These are phyloP conservation scores for Syngnathus typhle DNA, from an alignment of 2,113 vertebrate genomes.

Conservation along the genomic window DNA sequence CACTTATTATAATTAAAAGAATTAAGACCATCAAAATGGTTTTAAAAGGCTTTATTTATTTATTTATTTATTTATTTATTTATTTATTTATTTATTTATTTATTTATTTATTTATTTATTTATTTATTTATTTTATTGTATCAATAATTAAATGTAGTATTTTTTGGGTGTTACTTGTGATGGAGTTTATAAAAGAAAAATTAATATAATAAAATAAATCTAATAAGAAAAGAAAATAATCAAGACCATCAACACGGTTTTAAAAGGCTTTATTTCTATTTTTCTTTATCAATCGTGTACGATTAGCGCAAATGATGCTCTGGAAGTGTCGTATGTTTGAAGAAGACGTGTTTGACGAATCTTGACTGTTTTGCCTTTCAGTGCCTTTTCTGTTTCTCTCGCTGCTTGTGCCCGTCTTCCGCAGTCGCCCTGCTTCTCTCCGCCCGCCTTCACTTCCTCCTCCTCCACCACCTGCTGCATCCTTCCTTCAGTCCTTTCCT, in stretches of 20 bases:
- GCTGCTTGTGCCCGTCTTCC: constrained; percentile 35
- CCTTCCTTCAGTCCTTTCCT: constrained; percentile 43
- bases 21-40: neutral
- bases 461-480: constrained; percentile 31
- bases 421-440: constrained; percentile 44
- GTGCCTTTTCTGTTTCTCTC: constrained; percentile 47
- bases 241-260: neutral
- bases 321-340: neutral
- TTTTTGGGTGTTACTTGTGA: too few species aligned
- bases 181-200: too few species aligned
- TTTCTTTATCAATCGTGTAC: neutral
- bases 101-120: neutral
- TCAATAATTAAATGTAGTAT: neutral
- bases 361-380: constrained; percentile 51
- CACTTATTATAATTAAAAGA: too few species aligned
- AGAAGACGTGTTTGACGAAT: constrained; percentile 27
- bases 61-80: neutral
- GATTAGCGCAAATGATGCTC: neutral
- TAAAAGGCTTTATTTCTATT: neutral
- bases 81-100: neutral
- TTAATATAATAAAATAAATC: too few species aligned
- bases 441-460: constrained; percentile 28
- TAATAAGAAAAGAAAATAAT: too few species aligned
- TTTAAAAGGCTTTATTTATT: neutral
- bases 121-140: too few species aligned